Evolutionary conservation across 2,888 invertebrate species (phyloP).

Genomic region (Kryphioiulus occultus): DNA sequence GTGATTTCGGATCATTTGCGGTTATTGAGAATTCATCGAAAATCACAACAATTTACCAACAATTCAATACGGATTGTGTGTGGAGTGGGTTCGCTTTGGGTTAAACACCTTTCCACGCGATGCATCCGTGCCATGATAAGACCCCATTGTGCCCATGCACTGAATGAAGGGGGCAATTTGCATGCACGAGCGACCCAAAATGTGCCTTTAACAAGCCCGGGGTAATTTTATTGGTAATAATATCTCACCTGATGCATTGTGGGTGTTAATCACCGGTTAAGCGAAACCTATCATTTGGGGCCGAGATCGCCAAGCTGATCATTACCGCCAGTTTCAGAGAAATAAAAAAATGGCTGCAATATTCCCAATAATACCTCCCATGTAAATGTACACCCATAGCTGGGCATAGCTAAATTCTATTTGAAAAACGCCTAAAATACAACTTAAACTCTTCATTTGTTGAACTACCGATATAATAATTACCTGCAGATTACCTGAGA

Average conservation of each 20-base stretch:
- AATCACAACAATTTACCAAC: neutral
- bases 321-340: neutral
- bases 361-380: too few relatives aligned
- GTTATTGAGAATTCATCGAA: neutral
- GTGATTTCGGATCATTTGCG: neutral
- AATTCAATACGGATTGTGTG: neutral
- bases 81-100: neutral
- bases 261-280: neutral
- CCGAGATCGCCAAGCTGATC: neutral
- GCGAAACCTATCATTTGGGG: neutral
- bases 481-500: too few relatives aligned
- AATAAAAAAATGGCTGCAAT: too few relatives aligned
- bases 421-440: too few relatives aligned
- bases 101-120: conserved; percentile 37
- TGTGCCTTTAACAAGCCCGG: neutral
- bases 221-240: conserved; percentile 41
- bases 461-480: too few relatives aligned
- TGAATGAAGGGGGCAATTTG: neutral
- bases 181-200: neutral
- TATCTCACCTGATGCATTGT: conserved; percentile 7
- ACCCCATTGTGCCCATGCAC: neutral
- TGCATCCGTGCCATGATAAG: neutral
- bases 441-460: too few relatives aligned
- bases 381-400: too few relatives aligned
- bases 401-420: too few relatives aligned